Conservation (phyloP, 2,888 invertebrate genomes). For the Latrodectus hesperus region DNA sequence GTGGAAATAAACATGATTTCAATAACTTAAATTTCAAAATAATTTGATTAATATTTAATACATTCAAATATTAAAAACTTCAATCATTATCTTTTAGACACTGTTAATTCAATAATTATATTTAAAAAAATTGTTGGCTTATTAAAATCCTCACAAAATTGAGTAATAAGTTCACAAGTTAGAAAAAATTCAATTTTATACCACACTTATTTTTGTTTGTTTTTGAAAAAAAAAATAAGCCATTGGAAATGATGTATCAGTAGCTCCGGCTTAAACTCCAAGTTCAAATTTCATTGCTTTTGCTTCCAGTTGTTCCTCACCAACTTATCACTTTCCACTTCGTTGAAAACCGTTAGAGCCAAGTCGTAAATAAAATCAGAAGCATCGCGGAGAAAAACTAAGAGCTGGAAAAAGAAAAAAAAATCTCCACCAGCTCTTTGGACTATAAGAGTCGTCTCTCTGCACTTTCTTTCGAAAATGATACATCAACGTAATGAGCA, state of each 20-base stretch:
- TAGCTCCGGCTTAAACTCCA: slow-evolving; percentile 34
- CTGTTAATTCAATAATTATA: no score
- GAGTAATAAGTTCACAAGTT: no score
- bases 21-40: no score
- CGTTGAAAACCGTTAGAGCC: slow-evolving; percentile 13
- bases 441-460: slow-evolving; percentile 40
- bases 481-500: slow-evolving; percentile 67
- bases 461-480: slow-evolving; percentile 46
- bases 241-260: slow-evolving; percentile 24
- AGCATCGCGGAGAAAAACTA: slow-evolving; percentile 3
- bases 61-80: no score
- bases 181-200: no score
- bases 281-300: slow-evolving; percentile 53
- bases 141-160: no score
- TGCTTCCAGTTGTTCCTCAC: not conserved
- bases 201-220: no score
- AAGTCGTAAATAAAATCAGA: slow-evolving; percentile 37
- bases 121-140: no score
- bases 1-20: no score
- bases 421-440: slow-evolving; percentile 24
- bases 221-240: no score
- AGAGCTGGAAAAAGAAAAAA: slow-evolving; percentile 14
- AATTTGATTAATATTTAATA: no score
- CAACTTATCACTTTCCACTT: slow-evolving; percentile 49
- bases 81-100: no score